Evolutionary conservation across 2,888 invertebrate species (phyloP).

Genomic region (Hermaeophaga mercurialis): DNA sequence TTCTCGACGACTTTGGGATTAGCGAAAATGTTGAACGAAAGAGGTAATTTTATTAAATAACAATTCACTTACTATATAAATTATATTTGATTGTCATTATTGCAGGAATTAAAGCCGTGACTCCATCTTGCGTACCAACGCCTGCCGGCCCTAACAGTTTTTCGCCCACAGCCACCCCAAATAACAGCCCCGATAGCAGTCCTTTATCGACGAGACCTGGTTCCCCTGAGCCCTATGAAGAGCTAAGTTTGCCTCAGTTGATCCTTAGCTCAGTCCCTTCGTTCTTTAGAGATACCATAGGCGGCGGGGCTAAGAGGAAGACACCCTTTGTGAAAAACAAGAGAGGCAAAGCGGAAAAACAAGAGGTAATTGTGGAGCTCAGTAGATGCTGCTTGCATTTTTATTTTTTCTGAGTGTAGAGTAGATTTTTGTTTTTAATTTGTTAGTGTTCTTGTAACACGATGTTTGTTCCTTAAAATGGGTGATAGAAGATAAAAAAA

Average conservation of each 20-base stretch:
- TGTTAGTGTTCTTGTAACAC: not conserved
- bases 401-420: constrained; percentile 23
- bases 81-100: not conserved
- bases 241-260: constrained; percentile 59
- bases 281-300: constrained; percentile 66
- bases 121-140: constrained; percentile 69
- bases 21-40: constrained; percentile 77
- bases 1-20: constrained; percentile 75
- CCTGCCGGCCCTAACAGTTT: constrained; percentile 69
- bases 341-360: constrained; percentile 36
- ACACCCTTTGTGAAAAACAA: constrained; percentile 37
- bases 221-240: constrained; percentile 62
- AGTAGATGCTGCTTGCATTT: constrained; percentile 21
- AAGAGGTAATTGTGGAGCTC: constrained; percentile 41
- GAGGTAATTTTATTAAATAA: too few relatives aligned
- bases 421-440: not conserved
- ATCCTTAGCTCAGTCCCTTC: constrained; percentile 70
- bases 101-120: constrained; percentile 69
- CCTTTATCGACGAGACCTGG: constrained; percentile 62
- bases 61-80: too few relatives aligned
- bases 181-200: constrained; percentile 79
- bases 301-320: constrained; percentile 58
- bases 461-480: not conserved
- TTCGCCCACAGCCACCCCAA: constrained; percentile 85
- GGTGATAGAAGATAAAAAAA: not conserved